Conservation (phyloP, 1,140 invertebrate species). For the Ips nitidus region DNA sequence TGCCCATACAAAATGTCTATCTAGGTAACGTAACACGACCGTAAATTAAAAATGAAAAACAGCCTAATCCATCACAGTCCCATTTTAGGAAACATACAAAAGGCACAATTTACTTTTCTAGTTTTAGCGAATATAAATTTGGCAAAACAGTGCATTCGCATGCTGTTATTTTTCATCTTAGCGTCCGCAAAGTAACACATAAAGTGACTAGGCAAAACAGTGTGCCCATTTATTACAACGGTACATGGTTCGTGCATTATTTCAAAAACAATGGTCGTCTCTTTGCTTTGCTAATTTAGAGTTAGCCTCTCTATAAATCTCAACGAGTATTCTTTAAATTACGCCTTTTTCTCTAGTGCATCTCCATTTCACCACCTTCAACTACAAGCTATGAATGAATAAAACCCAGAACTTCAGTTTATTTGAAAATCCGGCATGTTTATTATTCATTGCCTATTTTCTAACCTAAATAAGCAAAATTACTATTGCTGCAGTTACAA, state of each 20-base stretch:
- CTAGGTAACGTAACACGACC: slow-evolving; percentile 9
- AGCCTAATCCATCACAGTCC: slow-evolving; percentile 20
- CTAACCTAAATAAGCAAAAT: too few species aligned
- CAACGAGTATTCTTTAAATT: slow-evolving; percentile 9
- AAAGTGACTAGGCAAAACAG: slow-evolving; percentile 36
- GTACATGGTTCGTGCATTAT: slow-evolving; percentile 38
- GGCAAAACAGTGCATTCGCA: slow-evolving; percentile 33
- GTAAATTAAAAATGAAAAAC: slow-evolving; percentile 27
- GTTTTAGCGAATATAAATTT: slow-evolving; percentile 32
- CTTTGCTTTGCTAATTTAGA: slow-evolving; percentile 36
- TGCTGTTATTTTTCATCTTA: slow-evolving; percentile 38
- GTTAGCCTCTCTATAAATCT: slow-evolving; percentile 29
- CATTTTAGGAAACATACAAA: slow-evolving; percentile 25
- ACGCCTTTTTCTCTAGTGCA: slow-evolving; percentile 1
- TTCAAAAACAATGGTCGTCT: slow-evolving; percentile 35
- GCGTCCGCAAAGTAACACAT: slow-evolving; percentile 37
- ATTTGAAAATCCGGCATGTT: too few species aligned
- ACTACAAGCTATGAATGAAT: too few species aligned
- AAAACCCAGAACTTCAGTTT: neutral
- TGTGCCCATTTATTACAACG: slow-evolving; percentile 37
- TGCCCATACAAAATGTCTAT: slow-evolving; percentile 11
- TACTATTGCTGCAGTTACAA: too few species aligned
- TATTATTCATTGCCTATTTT: too few species aligned
- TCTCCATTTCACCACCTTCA: too few species aligned
- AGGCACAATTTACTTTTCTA: slow-evolving; percentile 32